Evolutionary conservation across 2,113 vertebrate genomes (phyloP), one percentile per base, ranked within the genome.

Genomic region (Lethenteron camtschaticum): DNA sequence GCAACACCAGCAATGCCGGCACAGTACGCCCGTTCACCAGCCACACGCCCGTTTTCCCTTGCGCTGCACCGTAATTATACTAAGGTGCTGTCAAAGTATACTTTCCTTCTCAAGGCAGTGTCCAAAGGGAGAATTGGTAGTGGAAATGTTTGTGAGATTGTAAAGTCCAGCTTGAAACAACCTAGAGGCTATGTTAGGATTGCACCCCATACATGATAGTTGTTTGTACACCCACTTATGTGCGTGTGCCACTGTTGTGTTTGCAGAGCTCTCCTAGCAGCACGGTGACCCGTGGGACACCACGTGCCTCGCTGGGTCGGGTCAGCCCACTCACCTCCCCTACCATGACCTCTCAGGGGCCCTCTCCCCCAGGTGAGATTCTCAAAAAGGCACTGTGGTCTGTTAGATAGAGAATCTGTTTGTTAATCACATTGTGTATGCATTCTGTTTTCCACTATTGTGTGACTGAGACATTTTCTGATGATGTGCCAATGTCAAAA

Each of bases 331-430:
- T 66, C 63, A 66, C 63, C 24, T 24, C 63, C n/a, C 63, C 63
- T 24, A 66, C n/a, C 63, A 16, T 66, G 9, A 16, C 63, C 63
- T 16, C n/a, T 10, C 63, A 24, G 63, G 63, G n/a, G 24, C 63
- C n/a, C 63, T 66, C 24, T 66, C 63, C 24, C 63, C 63, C n/a
- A 66, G 63, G 63, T 66, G 8, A 66, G 24, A n/a, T 63, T 63
- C 16, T 63, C 16, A 14, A 13, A 63, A 63, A n/a, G 63, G 13
- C n/a, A 66, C 63, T 66, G 24, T 66, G 41, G 6, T 5, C 41
- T 41, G 41, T 41, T 41, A 6, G 41, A 41, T 41, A 41, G 41
- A 41, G 41, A 41, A 41, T 41, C 41, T 41, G 41, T 41, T 41
- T 41, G 41, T 41, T 41, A 41, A 41, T 41, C 41, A 41, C 41